These are phyloP conservation scores for Pygmarrhopalites habei DNA, from an alignment of 1,140 invertebrate genomes.

Conservation along the genomic window DNA sequence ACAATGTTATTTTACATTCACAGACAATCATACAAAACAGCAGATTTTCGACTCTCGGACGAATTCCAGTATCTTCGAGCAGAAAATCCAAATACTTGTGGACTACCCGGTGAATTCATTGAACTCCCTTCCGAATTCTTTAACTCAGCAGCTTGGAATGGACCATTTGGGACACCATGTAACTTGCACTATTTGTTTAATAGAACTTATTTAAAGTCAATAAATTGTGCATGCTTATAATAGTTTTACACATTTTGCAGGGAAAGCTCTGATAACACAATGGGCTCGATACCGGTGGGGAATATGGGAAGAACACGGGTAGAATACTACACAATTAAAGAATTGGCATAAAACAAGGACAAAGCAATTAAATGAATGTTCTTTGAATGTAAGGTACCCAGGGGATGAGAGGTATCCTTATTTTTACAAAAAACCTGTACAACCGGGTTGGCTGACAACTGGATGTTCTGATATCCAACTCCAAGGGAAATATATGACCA, in stretches of 20 bases:
- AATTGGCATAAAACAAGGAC: too few species aligned
- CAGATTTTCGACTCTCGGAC: conserved; percentile 21
- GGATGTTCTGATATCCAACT: conserved; percentile 18
- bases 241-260: conserved; percentile 1
- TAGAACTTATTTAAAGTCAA: background rate
- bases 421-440: conserved; percentile 32
- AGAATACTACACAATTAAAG: too few species aligned
- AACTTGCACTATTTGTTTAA: too few species aligned
- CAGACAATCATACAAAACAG: conserved; percentile 19
- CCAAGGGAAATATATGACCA: conserved; percentile 14
- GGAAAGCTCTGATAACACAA: conserved; percentile 23
- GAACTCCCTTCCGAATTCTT: conserved; percentile 25
- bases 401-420: conserved; percentile 29
- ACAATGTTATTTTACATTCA: background rate
- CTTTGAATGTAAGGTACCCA: too few species aligned
- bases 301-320: conserved; percentile 32
- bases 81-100: conserved; percentile 28
- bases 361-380: too few species aligned
- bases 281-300: conserved; percentile 31
- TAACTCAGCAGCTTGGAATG: conserved; percentile 3
- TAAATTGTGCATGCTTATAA: background rate
- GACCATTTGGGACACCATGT: conserved; percentile 21
- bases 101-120: conserved; percentile 21
- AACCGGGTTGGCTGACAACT: conserved; percentile 11
- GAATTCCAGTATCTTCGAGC: conserved; percentile 14